Percentiles rank a stretch among this genome's conserved stretches.
phyloP scores from a whole-genome alignment of 2,888 invertebrate genomes.

The Lysandra bellargus region DNA sequence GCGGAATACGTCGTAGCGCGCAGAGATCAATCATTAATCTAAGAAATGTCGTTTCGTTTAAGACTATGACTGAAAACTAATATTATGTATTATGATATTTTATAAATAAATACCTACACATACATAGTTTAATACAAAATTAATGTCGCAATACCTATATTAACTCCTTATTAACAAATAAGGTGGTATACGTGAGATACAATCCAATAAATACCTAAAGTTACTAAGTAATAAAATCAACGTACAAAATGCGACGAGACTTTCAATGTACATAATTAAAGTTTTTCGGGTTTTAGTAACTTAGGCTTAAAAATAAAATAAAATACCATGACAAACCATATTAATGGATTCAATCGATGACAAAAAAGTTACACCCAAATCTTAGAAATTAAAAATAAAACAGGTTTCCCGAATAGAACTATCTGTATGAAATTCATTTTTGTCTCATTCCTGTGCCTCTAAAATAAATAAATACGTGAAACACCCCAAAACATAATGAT shows the following conservation, averaged over 20 bases:
- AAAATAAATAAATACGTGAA: neutral
- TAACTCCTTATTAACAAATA: constrained; percentile 70
- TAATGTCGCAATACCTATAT: constrained; percentile 59
- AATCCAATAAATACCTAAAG: constrained; percentile 34
- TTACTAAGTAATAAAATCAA: neutral
- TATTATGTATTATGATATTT: constrained; percentile 28
- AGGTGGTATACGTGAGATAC: constrained; percentile 72
- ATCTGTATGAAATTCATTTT: neutral
- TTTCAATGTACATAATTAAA: neutral
- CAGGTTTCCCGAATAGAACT: neutral
- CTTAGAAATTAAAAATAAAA: neutral
- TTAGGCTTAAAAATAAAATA: neutral
- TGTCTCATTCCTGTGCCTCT: neutral
- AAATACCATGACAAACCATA: neutral
- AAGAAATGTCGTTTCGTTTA: constrained; percentile 39
- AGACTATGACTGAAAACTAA: constrained; percentile 43
- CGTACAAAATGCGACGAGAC: constrained; percentile 2
- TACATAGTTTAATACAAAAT: constrained; percentile 54
- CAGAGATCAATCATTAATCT: too few species aligned
- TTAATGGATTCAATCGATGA: neutral
- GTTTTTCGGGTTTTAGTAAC: neutral
- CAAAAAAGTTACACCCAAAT: neutral
- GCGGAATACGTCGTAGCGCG: too few species aligned
- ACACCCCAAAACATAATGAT: neutral
- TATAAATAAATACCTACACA: constrained; percentile 36